Percentiles rank a stretch among this genome's conserved stretches.
These are phyloP conservation scores for Sebastes itinus DNA, from an alignment of 2,797 vertebrate genomes.

Conservation along the genomic window DNA sequence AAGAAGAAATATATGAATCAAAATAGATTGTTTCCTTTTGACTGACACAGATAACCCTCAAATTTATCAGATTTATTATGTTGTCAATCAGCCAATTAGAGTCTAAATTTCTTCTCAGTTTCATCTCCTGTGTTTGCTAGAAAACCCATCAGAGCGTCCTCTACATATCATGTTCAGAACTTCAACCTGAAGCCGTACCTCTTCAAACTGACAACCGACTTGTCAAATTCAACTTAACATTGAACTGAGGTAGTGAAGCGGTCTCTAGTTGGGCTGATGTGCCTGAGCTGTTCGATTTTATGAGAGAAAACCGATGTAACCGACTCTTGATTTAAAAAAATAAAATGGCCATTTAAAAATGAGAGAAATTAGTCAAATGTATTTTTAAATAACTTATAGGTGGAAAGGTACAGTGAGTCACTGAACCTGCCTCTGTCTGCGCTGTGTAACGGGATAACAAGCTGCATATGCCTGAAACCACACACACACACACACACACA, in stretches of 20 bases:
- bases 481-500: not conserved
- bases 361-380: not conserved
- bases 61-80: not conserved
- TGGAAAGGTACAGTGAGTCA: not conserved
- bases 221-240: not conserved
- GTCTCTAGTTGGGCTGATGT: not conserved
- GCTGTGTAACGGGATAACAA: not conserved
- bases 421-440: not conserved
- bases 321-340: not conserved
- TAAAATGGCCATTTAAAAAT: not conserved
- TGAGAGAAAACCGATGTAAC: not conserved
- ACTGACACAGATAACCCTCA: not conserved
- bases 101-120: not conserved
- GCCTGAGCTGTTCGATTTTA: not conserved
- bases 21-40: not conserved
- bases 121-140: not conserved
- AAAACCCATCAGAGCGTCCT: not conserved
- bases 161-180: not conserved
- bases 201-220: not conserved
- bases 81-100: not conserved
- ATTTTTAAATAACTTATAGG: not conserved
- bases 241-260: not conserved
- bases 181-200: not conserved
- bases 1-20: not conserved
- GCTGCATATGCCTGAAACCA: not conserved